phyloP scores from a whole-genome alignment of 2,888 invertebrate species.

The Xestia sexstrigata region DNA sequence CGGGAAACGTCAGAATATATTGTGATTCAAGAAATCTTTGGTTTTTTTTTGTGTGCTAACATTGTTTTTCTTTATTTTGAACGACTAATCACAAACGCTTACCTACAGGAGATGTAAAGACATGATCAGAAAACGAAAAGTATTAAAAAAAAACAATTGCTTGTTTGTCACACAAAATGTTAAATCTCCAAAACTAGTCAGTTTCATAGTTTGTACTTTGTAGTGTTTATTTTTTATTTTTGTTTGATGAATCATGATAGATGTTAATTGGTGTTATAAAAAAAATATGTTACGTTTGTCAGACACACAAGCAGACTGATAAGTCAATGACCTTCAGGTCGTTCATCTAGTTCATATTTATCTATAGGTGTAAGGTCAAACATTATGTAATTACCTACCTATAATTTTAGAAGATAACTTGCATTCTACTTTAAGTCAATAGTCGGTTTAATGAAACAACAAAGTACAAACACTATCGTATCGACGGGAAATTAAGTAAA shows the following conservation, averaged over 20 bases:
- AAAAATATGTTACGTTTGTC: no score
- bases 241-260: not conserved
- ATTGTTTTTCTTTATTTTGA: not conserved
- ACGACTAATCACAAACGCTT: not conserved
- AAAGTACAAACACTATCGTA: not conserved
- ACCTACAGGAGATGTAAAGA: not conserved
- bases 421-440: not conserved
- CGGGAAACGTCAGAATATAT: constrained; percentile 3
- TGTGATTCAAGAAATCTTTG: not conserved
- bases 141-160: not conserved
- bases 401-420: not conserved
- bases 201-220: not conserved
- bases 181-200: not conserved
- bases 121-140: not conserved
- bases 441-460: not conserved
- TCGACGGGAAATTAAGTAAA: not conserved
- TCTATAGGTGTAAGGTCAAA: not conserved
- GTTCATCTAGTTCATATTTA: not conserved
- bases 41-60: not conserved
- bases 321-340: no score
- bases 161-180: not conserved
- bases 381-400: not conserved
- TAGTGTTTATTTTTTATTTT: not conserved
- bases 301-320: not conserved
- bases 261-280: not conserved